These are phyloP conservation scores for Cherax quadricarinatus DNA, from an alignment of 1,140 invertebrate genomes.

Conservation along the genomic window DNA sequence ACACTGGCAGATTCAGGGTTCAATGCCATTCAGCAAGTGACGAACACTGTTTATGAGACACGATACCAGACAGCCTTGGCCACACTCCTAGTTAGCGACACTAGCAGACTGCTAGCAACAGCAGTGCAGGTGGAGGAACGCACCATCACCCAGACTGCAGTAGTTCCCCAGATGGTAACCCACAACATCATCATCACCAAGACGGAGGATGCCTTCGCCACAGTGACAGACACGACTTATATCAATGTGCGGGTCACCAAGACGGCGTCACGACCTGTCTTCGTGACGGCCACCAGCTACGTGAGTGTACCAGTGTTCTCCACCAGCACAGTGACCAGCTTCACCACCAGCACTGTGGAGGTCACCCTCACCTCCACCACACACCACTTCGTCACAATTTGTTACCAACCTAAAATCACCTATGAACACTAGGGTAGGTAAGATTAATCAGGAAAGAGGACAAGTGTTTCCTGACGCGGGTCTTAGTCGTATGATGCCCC, in stretches of 20 bases:
- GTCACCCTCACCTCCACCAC: constrained; percentile 40
- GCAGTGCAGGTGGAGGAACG: constrained; percentile 1
- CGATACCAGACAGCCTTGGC: background rate
- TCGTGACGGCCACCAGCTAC: constrained; percentile 15
- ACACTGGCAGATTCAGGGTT: background rate
- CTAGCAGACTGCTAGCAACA: constrained; percentile 3
- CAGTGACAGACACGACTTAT: background rate
- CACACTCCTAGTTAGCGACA: constrained; percentile 2
- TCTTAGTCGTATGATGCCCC: too few relatives aligned
- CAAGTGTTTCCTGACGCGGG: too few relatives aligned
- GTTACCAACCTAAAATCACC: constrained; percentile 33
- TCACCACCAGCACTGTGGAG: constrained; percentile 4
- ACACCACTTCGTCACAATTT: constrained; percentile 20
- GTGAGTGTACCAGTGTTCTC: background rate
- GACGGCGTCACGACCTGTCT: background rate
- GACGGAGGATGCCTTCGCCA: background rate
- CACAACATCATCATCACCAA: background rate
- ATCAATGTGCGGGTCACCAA: background rate
- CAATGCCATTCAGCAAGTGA: background rate
- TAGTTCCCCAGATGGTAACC: background rate
- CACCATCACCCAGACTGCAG: constrained; percentile 34
- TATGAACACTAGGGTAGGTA: constrained; percentile 2
- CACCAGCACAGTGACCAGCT: constrained; percentile 3
- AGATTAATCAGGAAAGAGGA: too few relatives aligned
- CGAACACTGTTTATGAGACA: background rate